A percentile compares a stretch with the other conserved stretches of the same genome.
Conservation (phyloP, 1,140 invertebrate species). For the Caerostris darwini region DNA sequence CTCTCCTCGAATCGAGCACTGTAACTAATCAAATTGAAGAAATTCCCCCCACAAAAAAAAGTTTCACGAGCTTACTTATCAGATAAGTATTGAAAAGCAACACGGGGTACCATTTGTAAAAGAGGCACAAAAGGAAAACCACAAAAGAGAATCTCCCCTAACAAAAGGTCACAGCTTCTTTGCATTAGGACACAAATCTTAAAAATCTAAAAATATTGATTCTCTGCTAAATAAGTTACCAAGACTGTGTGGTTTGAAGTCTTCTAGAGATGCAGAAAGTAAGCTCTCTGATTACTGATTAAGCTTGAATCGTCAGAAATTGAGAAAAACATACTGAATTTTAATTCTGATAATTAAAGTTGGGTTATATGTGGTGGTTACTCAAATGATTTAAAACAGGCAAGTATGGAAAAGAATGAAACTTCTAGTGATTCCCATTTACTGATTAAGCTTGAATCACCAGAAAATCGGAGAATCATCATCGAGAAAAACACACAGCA, state of each 20-base stretch:
- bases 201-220: constrained; percentile 13
- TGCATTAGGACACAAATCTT: neutral
- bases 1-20: constrained; percentile 4
- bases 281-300: no score
- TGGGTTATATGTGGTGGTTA: no score
- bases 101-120: constrained; percentile 14
- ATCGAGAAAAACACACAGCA: no score
- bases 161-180: constrained; percentile 39
- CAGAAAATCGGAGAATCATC: no score
- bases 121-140: constrained; percentile 15
- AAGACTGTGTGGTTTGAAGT: neutral
- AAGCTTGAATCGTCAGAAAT: no score
- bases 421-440: no score
- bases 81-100: constrained; percentile 44
- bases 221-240: neutral
- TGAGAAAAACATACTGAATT: no score
- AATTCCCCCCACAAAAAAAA: neutral
- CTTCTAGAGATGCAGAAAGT: no score
- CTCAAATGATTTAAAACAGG: no score
- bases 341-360: no score
- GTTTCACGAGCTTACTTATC: neutral
- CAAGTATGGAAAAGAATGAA: no score
- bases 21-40: constrained; percentile 34
- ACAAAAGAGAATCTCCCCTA: constrained; percentile 14
- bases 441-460: no score